Evolutionary conservation across 2,888 invertebrate genomes (phyloP), one percentile per base, ranked within the genome.

Genomic region (Callyntrura sp.): DNA sequence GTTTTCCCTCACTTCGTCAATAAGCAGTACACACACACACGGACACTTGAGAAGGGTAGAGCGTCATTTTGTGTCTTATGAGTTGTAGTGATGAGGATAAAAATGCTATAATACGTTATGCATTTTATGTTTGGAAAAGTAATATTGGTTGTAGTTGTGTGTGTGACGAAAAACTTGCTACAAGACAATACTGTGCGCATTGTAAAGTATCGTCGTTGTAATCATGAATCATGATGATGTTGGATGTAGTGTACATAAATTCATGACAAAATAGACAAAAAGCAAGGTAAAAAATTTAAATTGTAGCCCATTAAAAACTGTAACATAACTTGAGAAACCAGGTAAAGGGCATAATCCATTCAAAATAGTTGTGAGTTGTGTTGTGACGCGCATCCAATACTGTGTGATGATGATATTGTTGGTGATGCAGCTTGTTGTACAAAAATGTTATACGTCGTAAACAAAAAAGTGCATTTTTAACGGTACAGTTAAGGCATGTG

Each of bases 261-360:
- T 35, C 35, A 4, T 35, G 2, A 60, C 70, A 85, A 57, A 73
- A 60, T 43, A 73, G 43, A 25, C 45, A 68, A 23, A 83, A 28
- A 35, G 20, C 5, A 48, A 73, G 45, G 35, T n/a, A 85, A 85
- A 83, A 85, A 85, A 60, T 35, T 76, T 57, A 76, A 76, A 85
- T 76, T 85, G 85, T 0, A 51, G 17, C 0, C 76, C 76, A 85
- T 85, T 85, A 85, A 85, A 43, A 85, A 76, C 62, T 85, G 85
- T 85, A 85, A 85, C 85, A 85, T 62, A 35, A 35, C 35, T 35
- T 35, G 85, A 76, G 85, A 85, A 85, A 85, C 45, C 85, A 85
- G 85, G 85, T 85, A 85, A 85, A 85, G 85, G 85, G 85, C 85
- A 85, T 60, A 62, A 85, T 76, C 85, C 85, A 85, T 76, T n/a